phyloP scores from a whole-genome alignment of 2,797 vertebrate genomes.

The Rhynchotus rufescens region DNA sequence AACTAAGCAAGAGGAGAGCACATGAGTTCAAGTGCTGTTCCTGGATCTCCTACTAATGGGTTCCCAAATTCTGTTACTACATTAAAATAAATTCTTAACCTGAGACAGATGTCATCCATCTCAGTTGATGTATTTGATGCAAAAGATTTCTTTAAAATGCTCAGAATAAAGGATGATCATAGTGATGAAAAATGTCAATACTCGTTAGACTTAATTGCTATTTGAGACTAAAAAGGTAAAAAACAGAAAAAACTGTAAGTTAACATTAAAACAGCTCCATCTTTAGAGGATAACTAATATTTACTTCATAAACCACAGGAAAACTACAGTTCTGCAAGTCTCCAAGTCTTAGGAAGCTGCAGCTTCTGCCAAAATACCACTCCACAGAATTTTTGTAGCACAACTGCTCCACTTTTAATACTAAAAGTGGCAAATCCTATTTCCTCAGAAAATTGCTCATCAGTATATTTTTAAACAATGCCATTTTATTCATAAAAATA shows the following conservation, averaged over 20 bases:
- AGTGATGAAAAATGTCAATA: not conserved
- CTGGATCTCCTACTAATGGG: not conserved
- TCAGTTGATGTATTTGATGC: not conserved
- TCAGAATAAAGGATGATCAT: not conserved
- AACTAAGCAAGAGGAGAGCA: not conserved
- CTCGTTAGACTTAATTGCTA: not conserved
- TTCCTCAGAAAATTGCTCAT: not conserved
- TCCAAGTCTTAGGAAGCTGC: not conserved
- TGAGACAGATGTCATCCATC: not conserved
- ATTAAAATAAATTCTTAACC: not conserved
- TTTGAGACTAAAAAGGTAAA: constrained; percentile 36
- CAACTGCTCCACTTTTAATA: not conserved
- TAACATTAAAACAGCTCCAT: not conserved
- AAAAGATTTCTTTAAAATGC: not conserved
- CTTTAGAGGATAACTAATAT: not conserved
- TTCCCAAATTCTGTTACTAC: not conserved
- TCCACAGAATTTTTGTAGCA: not conserved
- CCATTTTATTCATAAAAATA: constrained; percentile 1
- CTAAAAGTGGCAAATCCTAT: not conserved
- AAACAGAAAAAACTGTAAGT: not conserved
- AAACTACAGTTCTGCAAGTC: not conserved
- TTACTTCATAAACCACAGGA: not conserved
- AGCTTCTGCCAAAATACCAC: not conserved
- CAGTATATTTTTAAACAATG: not conserved
- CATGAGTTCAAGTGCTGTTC: not conserved